Evolutionary conservation across 2,888 invertebrate species (phyloP), one percentile per base, ranked within the genome.

Genomic region (Ennomos fuscantarius): DNA sequence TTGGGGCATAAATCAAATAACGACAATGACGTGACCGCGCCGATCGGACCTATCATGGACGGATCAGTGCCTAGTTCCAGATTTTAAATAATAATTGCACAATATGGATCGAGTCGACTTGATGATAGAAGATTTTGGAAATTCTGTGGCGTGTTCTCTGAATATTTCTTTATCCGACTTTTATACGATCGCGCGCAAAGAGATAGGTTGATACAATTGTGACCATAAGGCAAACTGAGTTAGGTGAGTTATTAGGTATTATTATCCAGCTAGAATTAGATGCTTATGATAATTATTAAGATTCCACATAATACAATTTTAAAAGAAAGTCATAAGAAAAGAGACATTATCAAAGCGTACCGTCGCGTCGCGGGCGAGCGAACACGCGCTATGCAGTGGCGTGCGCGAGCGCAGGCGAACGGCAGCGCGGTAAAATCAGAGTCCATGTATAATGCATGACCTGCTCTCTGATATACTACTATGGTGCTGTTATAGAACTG

Each of bases 261-360:
- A 31, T 37, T 32, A 31, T 36, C 34, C 10, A n/a, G 9, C 13
- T 44, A 50, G 9, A 34, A 41, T 43, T 43, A 45, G 35, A 1
- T 46, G 37, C 49, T 33, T 39, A 50, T 2, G 40, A 36, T 47
- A 37, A 56, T 47, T 33, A 49, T 31, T 34, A 45, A 54, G 37
- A 53, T 45, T 53, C 53, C 44, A 13, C 40, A 11, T 53, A 45
- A 39, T 51, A 55, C 48, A 55, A 58, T 68, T 65, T 78, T 36
- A 80, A 81, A 87, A 84, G 87, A 87, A 88, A 88, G 86, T 84
- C 77, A 70, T 74, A 67, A 70, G 76, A 76, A 74, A 76, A 72
- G 76, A 79, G 79, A 81, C 80, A 82, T 79, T 78, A 81, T 77
- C 76, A 81, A 73, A 72, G 69, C 69, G 66, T 74, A 72, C 74